A percentile compares a stretch with the other conserved stretches of the same genome.
Conservation (phyloP, 2,797 vertebrate species). For the Miichthys miiuy region DNA sequence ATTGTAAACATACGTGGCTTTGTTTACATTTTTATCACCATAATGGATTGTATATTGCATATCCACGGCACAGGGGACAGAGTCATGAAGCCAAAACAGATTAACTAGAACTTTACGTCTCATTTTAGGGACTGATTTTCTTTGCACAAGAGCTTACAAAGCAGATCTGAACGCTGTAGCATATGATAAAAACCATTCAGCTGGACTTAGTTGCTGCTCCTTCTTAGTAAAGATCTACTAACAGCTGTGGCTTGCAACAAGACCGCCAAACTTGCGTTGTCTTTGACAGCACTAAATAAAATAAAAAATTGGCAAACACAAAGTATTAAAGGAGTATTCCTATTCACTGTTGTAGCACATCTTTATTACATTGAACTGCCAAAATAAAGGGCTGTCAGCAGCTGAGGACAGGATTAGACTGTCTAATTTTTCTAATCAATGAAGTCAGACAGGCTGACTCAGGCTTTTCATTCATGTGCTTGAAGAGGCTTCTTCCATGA, state of each 20-base stretch:
- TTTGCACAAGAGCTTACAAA: neutral
- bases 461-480: slow-evolving; percentile 36
- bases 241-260: neutral
- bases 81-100: neutral
- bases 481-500: slow-evolving; percentile 24
- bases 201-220: neutral
- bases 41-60: neutral
- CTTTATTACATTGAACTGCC: slow-evolving; percentile 1
- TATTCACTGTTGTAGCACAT: neutral
- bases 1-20: neutral
- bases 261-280: neutral
- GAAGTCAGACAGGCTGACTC: slow-evolving; percentile 28
- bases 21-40: neutral
- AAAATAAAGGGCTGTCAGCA: neutral
- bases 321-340: neutral
- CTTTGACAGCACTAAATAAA: neutral
- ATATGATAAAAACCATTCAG: neutral
- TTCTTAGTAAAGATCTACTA: neutral
- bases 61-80: neutral
- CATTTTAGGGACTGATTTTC: neutral
- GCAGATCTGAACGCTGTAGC: neutral
- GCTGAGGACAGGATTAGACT: slow-evolving; percentile 15
- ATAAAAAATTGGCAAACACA: neutral
- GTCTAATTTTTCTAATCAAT: slow-evolving; percentile 29
- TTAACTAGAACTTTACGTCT: too few species aligned